These are phyloP conservation scores for Balaenoptera acutorostrata DNA, from an alignment of 2,113 vertebrate genomes.

Conservation along the genomic window DNA sequence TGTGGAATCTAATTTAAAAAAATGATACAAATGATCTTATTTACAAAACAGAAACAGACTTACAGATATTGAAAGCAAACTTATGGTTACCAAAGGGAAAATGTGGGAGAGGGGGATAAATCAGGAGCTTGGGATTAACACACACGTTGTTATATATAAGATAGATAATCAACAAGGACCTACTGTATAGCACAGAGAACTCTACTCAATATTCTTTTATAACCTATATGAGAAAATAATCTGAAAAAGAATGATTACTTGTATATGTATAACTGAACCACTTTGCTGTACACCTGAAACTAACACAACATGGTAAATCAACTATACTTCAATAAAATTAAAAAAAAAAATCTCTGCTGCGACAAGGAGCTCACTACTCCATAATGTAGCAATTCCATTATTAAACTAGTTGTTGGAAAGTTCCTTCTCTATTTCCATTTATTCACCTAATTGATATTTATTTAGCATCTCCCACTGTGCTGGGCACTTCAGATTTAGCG, in stretches of 20 bases:
- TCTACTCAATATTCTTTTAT: background rate
- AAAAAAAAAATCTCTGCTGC: background rate
- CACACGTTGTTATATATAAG: background rate
- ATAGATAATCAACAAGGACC: background rate
- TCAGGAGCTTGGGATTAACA: background rate
- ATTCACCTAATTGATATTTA: background rate
- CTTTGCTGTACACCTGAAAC: background rate
- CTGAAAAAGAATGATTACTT: background rate
- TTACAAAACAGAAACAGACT: background rate
- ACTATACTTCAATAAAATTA: background rate
- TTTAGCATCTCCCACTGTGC: background rate
- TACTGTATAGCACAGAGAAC: background rate
- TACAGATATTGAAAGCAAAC: background rate
- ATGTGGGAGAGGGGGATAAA: background rate
- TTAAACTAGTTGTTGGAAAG: background rate
- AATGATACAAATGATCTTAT: background rate
- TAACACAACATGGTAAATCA: background rate
- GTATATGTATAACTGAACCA: background rate
- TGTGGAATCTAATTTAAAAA: background rate
- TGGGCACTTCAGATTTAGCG: background rate
- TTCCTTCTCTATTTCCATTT: background rate
- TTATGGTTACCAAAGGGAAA: background rate
- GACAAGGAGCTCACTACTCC: background rate
- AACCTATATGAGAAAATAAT: background rate
- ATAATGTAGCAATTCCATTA: background rate